A percentile compares a stretch with the other conserved stretches of the same genome.
phyloP scores from a whole-genome alignment of 2,797 vertebrate genomes.

The Smutsia temminckii region DNA sequence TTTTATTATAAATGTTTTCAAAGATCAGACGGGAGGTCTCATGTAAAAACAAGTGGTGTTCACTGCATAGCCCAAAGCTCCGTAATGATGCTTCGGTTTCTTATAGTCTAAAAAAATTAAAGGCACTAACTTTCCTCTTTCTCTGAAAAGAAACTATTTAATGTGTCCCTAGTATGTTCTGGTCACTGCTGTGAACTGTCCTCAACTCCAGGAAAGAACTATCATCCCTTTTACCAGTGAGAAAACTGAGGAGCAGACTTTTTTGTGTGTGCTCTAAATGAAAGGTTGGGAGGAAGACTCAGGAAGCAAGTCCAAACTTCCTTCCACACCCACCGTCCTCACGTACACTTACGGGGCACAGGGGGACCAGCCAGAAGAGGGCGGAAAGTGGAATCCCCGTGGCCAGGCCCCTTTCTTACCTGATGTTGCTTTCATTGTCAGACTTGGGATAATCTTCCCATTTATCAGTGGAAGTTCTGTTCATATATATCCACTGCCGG shows the following conservation, averaged over 20 bases:
- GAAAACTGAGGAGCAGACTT: background rate
- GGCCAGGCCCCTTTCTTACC: slow-evolving; percentile 83
- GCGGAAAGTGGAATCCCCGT: background rate
- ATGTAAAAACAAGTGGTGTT: background rate
- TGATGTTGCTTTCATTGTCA: slow-evolving; percentile 88
- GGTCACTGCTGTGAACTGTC: background rate
- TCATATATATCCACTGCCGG: slow-evolving; percentile 93
- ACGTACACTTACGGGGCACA: rapidly evolving
- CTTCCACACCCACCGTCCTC: background rate
- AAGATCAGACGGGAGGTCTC: background rate
- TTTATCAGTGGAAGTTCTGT: slow-evolving; percentile 89
- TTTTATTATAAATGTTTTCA: background rate
- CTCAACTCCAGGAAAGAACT: background rate
- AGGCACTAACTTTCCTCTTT: background rate
- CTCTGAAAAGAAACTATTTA: background rate
- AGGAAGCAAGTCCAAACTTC: background rate
- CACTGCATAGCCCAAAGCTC: background rate
- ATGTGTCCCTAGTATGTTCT: background rate
- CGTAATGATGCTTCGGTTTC: background rate
- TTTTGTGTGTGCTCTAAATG: background rate
- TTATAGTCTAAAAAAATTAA: background rate
- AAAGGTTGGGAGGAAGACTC: background rate
- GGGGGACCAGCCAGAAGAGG: background rate
- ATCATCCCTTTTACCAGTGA: background rate
- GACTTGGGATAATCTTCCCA: slow-evolving; percentile 92